phyloP scores from a whole-genome alignment of 2,888 invertebrate genomes.

The Nysson spinosus region DNA sequence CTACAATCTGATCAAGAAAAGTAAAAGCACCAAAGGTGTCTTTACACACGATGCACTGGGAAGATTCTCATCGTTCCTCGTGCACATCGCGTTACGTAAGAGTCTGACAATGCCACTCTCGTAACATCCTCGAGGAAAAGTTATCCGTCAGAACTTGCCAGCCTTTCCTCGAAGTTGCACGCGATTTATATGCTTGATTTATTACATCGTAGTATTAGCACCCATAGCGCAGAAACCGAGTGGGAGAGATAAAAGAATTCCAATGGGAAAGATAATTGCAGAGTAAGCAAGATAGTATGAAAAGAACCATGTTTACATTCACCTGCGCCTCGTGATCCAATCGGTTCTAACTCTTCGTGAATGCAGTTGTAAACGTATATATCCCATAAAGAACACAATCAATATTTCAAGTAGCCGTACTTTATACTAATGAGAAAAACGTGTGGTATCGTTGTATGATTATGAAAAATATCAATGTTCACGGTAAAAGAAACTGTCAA shows the following conservation, averaged over 20 bases:
- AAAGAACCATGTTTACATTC: conserved; percentile 42
- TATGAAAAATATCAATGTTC: neutral
- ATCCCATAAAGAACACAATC: too few relatives aligned
- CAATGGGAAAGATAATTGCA: neutral
- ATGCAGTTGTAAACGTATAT: too few relatives aligned
- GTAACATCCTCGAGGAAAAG: conserved; percentile 64
- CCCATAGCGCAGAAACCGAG: neutral
- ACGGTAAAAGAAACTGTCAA: neutral
- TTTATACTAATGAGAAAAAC: too few relatives aligned
- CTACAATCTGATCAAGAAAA: neutral
- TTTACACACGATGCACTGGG: conserved; percentile 47
- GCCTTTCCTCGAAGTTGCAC: conserved; percentile 28
- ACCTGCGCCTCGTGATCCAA: conserved; percentile 28
- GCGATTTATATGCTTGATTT: neutral
- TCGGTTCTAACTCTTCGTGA: conserved; percentile 1
- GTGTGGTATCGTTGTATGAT: too few relatives aligned
- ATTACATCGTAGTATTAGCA: neutral
- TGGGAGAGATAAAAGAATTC: neutral
- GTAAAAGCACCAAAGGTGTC: conserved; percentile 11
- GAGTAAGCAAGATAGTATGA: conserved; percentile 2
- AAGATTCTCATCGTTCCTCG: conserved; percentile 65
- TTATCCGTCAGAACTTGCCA: conserved; percentile 25
- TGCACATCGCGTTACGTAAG: conserved; percentile 60
- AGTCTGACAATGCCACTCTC: conserved; percentile 58
- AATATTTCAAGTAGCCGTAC: neutral